Evolutionary conservation across 2,797 vertebrate genomes (phyloP).

Genomic region (Vipera latastei): DNA sequence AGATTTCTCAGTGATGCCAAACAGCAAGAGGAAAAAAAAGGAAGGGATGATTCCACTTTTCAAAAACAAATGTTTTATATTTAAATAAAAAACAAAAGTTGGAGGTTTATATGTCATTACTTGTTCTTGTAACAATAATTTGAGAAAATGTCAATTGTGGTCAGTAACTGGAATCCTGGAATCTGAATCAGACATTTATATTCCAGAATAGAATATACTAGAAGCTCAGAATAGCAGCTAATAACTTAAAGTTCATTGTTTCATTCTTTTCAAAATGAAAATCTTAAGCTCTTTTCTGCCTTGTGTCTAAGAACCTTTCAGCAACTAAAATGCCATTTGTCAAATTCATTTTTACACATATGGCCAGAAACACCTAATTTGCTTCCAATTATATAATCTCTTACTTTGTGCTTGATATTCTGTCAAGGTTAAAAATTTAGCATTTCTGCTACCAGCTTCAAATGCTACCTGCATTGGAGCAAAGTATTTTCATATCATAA

Average conservation of each 20-base stretch:
- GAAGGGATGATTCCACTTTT: conserved; percentile 58
- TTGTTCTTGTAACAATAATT: conserved; percentile 63
- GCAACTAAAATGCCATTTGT: conserved; percentile 35
- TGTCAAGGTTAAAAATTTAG: conserved; percentile 28
- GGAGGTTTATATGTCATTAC: conserved; percentile 64
- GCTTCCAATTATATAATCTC: conserved; percentile 41
- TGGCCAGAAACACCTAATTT: conserved; percentile 44
- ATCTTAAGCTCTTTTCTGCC: conserved; percentile 45
- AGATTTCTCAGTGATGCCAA: conserved; percentile 48
- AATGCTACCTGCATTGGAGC: conserved; percentile 29
- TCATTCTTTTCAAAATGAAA: conserved; percentile 59
- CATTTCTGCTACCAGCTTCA: conserved; percentile 2
- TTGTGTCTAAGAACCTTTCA: conserved; percentile 21
- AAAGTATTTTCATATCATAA: conserved; percentile 5
- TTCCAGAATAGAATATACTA: conserved; percentile 61
- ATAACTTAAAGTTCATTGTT: conserved; percentile 47
- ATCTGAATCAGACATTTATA: conserved; percentile 59
- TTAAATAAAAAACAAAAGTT: conserved; percentile 58
- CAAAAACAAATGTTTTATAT: not conserved
- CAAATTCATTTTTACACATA: conserved; percentile 48
- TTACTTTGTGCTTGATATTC: not conserved
- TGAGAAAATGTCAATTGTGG: conserved; percentile 66
- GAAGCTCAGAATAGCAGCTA: conserved; percentile 44
- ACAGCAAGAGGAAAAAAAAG: conserved; percentile 39
- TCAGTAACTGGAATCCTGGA: conserved; percentile 59